Conservation (phyloP, 2,113 vertebrate genomes). For the Brachypteracias leptosomus region DNA sequence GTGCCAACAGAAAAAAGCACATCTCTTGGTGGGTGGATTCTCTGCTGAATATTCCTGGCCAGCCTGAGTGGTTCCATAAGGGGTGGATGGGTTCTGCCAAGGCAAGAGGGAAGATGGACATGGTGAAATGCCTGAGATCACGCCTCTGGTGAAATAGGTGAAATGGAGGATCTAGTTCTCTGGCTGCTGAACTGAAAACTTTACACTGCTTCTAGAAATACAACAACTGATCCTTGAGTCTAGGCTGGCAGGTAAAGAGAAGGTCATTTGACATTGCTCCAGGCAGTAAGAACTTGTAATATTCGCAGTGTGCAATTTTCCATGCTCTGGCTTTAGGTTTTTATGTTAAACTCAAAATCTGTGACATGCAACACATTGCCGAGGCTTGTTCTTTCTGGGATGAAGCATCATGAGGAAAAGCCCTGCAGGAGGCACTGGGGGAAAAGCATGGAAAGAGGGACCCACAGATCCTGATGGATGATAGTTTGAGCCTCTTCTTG, state of each 20-base stretch:
- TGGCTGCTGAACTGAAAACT: neutral
- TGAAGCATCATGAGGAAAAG: neutral
- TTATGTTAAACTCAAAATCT: neutral
- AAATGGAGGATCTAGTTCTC: neutral
- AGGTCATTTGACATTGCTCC: neutral
- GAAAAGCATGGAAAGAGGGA: neutral
- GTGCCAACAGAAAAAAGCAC: constrained; percentile 17
- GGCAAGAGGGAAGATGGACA: neutral
- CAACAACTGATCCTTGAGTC: neutral
- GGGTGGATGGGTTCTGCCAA: neutral
- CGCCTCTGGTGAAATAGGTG: neutral
- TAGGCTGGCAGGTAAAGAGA: neutral
- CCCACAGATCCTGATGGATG: neutral
- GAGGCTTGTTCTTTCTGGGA: neutral
- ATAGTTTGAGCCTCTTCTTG: neutral
- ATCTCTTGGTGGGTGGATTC: constrained; percentile 20
- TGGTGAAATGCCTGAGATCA: neutral
- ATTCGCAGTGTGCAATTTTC: neutral
- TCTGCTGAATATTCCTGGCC: neutral
- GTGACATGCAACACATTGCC: neutral
- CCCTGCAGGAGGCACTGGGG: neutral
- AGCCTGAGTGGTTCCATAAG: neutral
- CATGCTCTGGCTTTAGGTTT: neutral
- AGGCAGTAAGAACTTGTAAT: neutral
- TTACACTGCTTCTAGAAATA: constrained; percentile 22